Evolutionary conservation across 2,113 vertebrate genomes (phyloP), one percentile per base, ranked within the genome.

Genomic region (Sturnus vulgaris): DNA sequence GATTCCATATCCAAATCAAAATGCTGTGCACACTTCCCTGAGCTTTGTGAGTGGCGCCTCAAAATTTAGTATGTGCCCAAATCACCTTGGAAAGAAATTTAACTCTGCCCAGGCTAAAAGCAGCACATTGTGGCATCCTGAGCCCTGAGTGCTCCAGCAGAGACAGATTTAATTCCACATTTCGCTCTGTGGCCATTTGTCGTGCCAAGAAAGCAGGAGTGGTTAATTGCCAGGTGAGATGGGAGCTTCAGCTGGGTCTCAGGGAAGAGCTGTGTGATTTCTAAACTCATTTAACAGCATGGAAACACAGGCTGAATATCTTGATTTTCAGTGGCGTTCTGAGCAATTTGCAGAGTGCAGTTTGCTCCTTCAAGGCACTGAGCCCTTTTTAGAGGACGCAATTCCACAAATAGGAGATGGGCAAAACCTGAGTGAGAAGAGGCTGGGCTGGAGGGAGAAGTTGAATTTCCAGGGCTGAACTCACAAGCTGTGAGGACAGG

Each of bases 11-110:
- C 16, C n/a, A 66, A 59, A 60, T 17, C 15, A 24, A 5, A n/a
- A 23, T 1, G 1, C 13, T 16, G 13, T 0, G 2, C 7, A 1
- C 31, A 16, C 20, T 10, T 11, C n/a, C 12, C 33, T 46, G 15
- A 76, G 40, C 31, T 37, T 65, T 42, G 11, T 3, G 28, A n/a
- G 20, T 1, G 20, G 7, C 16, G 31, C 23, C 39, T 59, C 57
- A 75, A 66, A 82, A 79, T 39, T 55, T 3, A 76, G 24, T 27
- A 24, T 3, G 7, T 27, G 28, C 7, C 30, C 30, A 42, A 86
- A 25, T 31, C 35, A 22, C 33, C 27, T 33, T 50, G 59, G 27
- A 27, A 40, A 18, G n/a, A 31, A 69, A 69, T 76, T 6, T 2
- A 6, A 2, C 47, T 27, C 11, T 69, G 30, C 4, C n/a, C 46